Percentiles rank a stretch among this genome's conserved stretches.
Conservation (phyloP, 1,140 invertebrate species). For the Solenopsis invicta region DNA sequence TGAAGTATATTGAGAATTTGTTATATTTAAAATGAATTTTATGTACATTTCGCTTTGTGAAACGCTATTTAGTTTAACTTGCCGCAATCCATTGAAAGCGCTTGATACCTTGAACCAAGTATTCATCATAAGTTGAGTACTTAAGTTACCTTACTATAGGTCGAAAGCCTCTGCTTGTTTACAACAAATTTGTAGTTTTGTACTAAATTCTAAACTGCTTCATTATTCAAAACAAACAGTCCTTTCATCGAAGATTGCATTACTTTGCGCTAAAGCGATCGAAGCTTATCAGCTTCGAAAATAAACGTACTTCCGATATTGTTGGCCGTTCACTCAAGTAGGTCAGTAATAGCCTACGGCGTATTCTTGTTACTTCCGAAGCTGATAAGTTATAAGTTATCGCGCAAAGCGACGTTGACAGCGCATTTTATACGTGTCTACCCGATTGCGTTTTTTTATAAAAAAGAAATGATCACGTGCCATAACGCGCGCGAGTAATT, state of each 20-base stretch:
- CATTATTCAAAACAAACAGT: constrained; percentile 54
- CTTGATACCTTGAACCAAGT: neutral
- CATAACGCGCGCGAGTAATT: neutral
- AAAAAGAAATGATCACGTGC: neutral
- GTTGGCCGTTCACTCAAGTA: constrained; percentile 37
- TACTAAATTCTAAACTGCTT: constrained; percentile 42
- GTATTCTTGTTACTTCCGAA: constrained; percentile 40
- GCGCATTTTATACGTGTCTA: constrained; percentile 7
- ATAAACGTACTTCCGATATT: constrained; percentile 44
- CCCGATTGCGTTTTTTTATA: neutral
- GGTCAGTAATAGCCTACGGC: constrained; percentile 47
- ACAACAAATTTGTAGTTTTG: constrained; percentile 49
- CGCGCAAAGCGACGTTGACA: constrained; percentile 22
- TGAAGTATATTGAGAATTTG: neutral
- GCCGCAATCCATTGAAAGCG: constrained; percentile 3
- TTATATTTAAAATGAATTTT: neutral
- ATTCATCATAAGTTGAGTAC: constrained; percentile 45
- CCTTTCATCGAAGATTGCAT: constrained; percentile 43
- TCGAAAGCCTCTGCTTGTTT: constrained; percentile 11
- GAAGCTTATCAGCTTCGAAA: constrained; percentile 48
- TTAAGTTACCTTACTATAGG: constrained; percentile 23
- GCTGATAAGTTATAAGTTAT: constrained; percentile 46
- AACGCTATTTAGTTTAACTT: constrained; percentile 20
- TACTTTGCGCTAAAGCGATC: constrained; percentile 46
- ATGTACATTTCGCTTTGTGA: neutral